Evolutionary conservation across 2,888 invertebrate species (phyloP), one percentile per base, ranked within the genome.

Genomic region (Lysandra coridon): DNA sequence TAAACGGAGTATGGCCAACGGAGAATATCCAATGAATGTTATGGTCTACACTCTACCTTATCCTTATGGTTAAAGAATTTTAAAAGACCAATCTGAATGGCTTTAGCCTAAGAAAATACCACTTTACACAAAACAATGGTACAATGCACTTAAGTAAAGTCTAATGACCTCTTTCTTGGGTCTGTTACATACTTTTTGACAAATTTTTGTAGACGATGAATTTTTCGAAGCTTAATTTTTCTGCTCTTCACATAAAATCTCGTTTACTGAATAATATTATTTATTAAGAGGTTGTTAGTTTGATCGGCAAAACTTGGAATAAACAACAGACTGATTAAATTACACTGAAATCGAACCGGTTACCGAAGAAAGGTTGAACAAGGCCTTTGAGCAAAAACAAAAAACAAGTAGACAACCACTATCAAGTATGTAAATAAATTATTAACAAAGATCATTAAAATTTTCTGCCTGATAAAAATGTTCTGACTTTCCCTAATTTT

Each of bases 311-410:
- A 5, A 64, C 4, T 33, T 69, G 69, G 14, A 69, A 69, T 5
- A 69, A 69, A 69, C 69, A 69, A 69, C 69, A 69, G 69, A 33
- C 1, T 69, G 69, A 33, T 69, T 14, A 33, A 69, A 30, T 69
- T 33, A 33, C 69, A 69, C 33, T 12, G 69, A 69, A 69, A 69
- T 33, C 69, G 69, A 69, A 69, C 69, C 69, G 69, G 69, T 69
- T 69, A 33, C 69, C 33, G 1, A 69, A 33, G 69, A 69, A 69
- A 69, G 69, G 69, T 33, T 33, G 33, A 69, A 33, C 69, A 69
- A 33, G 69, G 69, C 69, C 62, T 62, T 30, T 69, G 33, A 7
- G 69, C 14, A 69, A 33, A 69, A 69, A 69, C 69, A 5, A 69
- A 33, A 69, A 69, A 12, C 14, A 23, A 23, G 23, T 23, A 23